Base-by-base conservation (phyloP, 2,113 vertebrate genomes). In the Semnopithecus entellus region DNA sequence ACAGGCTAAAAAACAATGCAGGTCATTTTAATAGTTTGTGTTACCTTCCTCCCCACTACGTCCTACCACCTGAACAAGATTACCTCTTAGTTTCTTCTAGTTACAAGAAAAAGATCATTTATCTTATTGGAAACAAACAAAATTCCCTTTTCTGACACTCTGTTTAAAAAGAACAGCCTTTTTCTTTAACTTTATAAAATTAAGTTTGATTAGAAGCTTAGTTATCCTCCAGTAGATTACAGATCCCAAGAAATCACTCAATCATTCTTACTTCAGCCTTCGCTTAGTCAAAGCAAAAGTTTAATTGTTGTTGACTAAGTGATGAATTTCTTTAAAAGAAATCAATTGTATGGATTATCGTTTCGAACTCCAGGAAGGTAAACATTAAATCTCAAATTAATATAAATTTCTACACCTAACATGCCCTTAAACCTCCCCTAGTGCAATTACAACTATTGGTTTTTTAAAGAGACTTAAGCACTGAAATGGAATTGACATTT, bases 91-190 rank as follows among this genome's bases (percentile, higher is more conserved):
- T 43, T 92, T 80, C 57, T 94, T 96, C 48, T 55, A 40, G 40
- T 16, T 57, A 32, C 85, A 90, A 55, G 32, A 83, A 66, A 59
- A 43, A 61, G 85, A 75, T 96, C 97, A 97, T 13, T 57, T 68
- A 80, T 94, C 92, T 98, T 94, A 45, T 50, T 1, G 0, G 8
- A 96, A 70, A 92, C 43, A 97, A 32, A 92, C 43, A 76, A 50
- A 70, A 86, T 70, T 79, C 18, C 20, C 12, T 17, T 95, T 70
- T 91, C 38, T 73, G 66, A 20, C 48, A 73, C 11, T 95, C 30
- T 72, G 35, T n/a, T 78, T 97, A 55, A 97, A 68, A 20, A 86
- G 94, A 97, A 87, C 23, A 92, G 80, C 59, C 79, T 89, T 97
- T 97, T 97, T 72, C 27, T 57, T 70, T 13, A 23, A 59, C 35